These are phyloP conservation scores for Drosophila teissieri DNA, from an alignment of 1,140 invertebrate genomes.

Conservation along the genomic window DNA sequence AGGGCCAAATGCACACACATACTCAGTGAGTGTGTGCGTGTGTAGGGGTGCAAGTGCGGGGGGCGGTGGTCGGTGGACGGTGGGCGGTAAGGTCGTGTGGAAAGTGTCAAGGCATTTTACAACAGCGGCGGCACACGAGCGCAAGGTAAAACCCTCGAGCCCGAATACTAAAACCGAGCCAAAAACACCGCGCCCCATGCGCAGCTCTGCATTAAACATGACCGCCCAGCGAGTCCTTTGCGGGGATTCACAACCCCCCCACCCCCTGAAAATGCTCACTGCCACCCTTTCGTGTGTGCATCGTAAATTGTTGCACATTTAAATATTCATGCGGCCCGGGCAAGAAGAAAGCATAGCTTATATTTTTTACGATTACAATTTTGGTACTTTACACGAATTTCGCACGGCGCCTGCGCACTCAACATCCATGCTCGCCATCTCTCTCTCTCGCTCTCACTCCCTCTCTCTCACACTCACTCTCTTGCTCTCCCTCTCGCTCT, in stretches of 20 bases:
- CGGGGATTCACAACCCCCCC: neutral
- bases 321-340: conserved; percentile 52
- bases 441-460: neutral
- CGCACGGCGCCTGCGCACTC: conserved; percentile 58
- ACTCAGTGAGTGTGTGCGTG: conserved; percentile 4
- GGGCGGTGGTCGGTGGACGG: conserved; percentile 21
- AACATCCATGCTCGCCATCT: no score
- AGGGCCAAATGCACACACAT: conserved; percentile 23
- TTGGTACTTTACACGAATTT: conserved; percentile 52
- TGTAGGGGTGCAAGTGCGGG: conserved; percentile 13
- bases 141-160: conserved; percentile 72
- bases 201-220: conserved; percentile 77
- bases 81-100: conserved; percentile 75
- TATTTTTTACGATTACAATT: conserved; percentile 62
- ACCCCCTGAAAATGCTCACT: no score
- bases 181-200: conserved; percentile 76
- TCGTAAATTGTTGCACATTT: conserved; percentile 76
- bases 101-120: conserved; percentile 82
- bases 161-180: conserved; percentile 49
- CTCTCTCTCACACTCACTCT: conserved; percentile 3
- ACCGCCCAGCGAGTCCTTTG: conserved; percentile 41
- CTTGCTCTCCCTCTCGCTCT: conserved; percentile 3
- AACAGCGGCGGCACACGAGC: conserved; percentile 69
- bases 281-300: conserved; percentile 37
- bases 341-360: conserved; percentile 51